Base-by-base conservation (phyloP, 2,113 vertebrate genomes). In the Girardinichthys multiradiatus region DNA sequence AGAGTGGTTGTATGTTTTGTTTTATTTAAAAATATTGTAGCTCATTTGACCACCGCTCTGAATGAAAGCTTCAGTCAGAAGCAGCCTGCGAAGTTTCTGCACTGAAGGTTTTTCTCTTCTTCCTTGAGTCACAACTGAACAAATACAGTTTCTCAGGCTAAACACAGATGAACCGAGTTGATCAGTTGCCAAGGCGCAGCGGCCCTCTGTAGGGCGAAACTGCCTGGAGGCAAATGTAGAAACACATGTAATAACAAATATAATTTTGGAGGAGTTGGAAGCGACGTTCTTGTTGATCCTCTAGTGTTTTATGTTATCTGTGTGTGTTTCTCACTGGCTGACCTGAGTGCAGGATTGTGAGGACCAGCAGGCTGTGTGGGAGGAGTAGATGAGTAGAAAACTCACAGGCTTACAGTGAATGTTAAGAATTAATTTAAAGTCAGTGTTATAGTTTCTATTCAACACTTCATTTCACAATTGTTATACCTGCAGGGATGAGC, bases 21-120 rank as follows among this genome's bases (percentile, higher is more conserved):
- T 59, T 80, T 27, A 79, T 72, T 76, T 57, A 54, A 79, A n/a
- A 51, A 26, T 19, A 31, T 65, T 45, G 65, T 95, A 96, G 86
- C 95, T 95, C 76, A 96, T 95, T 30, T 75, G 64, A 63, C 79
- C 80, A 95, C 95, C 10, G 76, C 95, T 94, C 94, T 96, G 94
- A 11, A 95, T 94, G 87, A 77, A 68, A 35, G 29, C 68, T 21
- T 77, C 72, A 51, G 64, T 45, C 65, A 42, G 57, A 79, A 72
- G 68, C 51, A 84, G 58, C 54, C 70, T 31, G 51, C 76, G 70
- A 79, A 57, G 58, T 74, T 72, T 37, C 12, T 3, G 63, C 70
- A 70, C 19, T 61, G 74, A 67, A 60, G 8, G 64, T 66, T 28
- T 79, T 30, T 69, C 54, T 82, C 45, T 70, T 79, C 60, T 60